Evolutionary conservation across 2,888 invertebrate genomes (phyloP), one percentile per base, ranked within the genome.

Genomic region (Aelia acuminata): DNA sequence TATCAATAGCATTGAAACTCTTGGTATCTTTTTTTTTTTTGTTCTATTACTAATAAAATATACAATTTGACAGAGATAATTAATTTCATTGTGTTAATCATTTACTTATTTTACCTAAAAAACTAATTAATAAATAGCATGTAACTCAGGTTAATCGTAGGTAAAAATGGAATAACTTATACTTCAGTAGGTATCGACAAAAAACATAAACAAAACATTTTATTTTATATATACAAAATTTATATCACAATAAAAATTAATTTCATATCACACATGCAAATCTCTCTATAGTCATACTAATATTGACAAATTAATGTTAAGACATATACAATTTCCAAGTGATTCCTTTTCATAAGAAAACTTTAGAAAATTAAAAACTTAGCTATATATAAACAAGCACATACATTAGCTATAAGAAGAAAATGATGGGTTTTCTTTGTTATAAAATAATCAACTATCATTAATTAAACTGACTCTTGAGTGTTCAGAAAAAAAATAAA

Each of bases 191-290:
- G n/a, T 43, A 80, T 80, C n/a, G 80, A 80, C 80, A 80, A 80
- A 57, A 63, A 80, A 80, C 43, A 80, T 80, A 80, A 80, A 80
- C 80, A 80, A 80, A 43, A 80, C 80, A 47, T 80, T 80, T 80
- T 80, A 80, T 80, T 80, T 43, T 43, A 20, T 80, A 80, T 80
- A 47, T 80, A 80, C 80, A 80, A 80, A 80, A 80, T 47, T 80
- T 80, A 80, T 80, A 80, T 80, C 63, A 70, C 63, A 70, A 70
- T 70, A 70, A 70, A 70, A 70, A 70, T 70, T 70, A 70, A 70
- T 35, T 70, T 70, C 63, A 70, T 70, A 70, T 70, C 80, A 80
- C 80, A 80, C 80, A 80, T 80, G 43, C 39, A 80, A 80, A 80
- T 80, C 80, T 43, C 39, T 39, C 39, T 47, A 80, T 47, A 43